phyloP scores from a whole-genome alignment of 1,140 invertebrate genomes.

The Chironomus striatipennis region DNA sequence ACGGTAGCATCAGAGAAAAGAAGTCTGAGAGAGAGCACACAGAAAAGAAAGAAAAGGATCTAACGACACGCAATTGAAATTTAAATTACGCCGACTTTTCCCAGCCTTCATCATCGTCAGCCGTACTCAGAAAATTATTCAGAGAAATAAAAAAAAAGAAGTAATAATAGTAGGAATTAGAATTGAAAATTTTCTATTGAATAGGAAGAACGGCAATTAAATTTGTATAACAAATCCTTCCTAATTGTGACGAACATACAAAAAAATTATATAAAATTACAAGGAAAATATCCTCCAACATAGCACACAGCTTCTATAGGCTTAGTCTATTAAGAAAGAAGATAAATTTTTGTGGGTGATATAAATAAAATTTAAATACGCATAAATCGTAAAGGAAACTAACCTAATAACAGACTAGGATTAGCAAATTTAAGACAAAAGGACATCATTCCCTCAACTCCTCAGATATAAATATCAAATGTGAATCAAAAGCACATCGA shows the following conservation, averaged over 20 bases:
- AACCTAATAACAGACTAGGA: too few species aligned
- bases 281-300: too few species aligned
- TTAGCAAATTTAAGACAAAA: too few species aligned
- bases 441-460: not conserved
- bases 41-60: slow-evolving; percentile 3
- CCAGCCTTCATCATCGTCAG: too few species aligned
- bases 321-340: not conserved
- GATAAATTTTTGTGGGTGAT: too few species aligned
- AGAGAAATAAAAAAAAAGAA: too few species aligned
- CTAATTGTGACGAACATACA: slow-evolving; percentile 8
- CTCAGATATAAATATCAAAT: slow-evolving; percentile 5
- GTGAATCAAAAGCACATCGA: slow-evolving; percentile 22
- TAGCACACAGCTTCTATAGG: not conserved
- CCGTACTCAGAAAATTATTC: too few species aligned
- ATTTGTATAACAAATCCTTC: slow-evolving; percentile 14
- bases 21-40: not conserved
- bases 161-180: too few species aligned
- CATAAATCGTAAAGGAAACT: too few species aligned
- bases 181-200: too few species aligned
- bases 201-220: not conserved
- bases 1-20: not conserved
- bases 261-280: not conserved
- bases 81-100: not conserved
- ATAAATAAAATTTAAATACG: not conserved
- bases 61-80: not conserved